phyloP scores from a whole-genome alignment of 2,888 invertebrate species.

The Dugesia japonica region DNA sequence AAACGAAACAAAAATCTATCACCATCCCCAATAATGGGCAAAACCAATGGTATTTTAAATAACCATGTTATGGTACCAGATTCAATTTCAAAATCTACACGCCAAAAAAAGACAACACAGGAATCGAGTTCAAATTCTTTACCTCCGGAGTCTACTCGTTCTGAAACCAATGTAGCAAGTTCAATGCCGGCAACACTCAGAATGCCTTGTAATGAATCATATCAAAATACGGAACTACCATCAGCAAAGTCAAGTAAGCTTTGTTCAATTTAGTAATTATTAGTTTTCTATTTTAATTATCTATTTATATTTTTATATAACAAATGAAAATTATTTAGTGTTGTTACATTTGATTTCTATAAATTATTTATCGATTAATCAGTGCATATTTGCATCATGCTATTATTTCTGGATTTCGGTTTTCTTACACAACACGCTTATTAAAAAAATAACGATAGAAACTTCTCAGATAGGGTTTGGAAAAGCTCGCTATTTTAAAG shows the following conservation, averaged over 20 bases:
- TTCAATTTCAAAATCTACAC: not conserved
- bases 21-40: not conserved
- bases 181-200: constrained; percentile 15
- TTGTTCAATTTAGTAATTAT: no score
- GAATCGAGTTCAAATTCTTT: not conserved
- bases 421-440: no score
- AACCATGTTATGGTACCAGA: not conserved
- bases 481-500: no score
- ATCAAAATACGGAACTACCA: not conserved
- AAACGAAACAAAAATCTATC: not conserved
- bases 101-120: not conserved
- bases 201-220: constrained; percentile 11
- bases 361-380: no score
- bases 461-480: no score
- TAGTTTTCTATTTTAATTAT: no score
- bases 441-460: no score
- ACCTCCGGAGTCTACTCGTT: not conserved
- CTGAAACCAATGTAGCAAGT: not conserved
- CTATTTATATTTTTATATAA: no score
- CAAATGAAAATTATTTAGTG: no score
- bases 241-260: not conserved
- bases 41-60: not conserved
- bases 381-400: no score
- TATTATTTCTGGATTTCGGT: no score
- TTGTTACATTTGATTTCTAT: no score